Evolutionary conservation across 2,113 vertebrate genomes (phyloP), one percentile per base, ranked within the genome.

Genomic region (Leptocoma aspasia): DNA sequence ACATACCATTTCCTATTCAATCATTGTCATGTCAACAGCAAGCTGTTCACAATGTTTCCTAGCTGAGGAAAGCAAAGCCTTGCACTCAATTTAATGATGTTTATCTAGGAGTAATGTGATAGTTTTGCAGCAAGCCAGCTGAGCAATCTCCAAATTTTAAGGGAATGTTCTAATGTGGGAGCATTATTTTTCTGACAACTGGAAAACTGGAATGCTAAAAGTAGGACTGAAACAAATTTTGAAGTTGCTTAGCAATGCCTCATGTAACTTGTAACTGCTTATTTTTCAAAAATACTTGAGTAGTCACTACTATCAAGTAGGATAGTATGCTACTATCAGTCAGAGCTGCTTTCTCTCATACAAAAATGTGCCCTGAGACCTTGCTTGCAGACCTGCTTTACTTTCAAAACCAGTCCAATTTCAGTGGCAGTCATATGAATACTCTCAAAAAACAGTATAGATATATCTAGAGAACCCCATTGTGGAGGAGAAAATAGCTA

Each of bases 71-170:
- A 94, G 44, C 39, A 70, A 85, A 91, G 50, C 39, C 37, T 44
- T 57, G 27, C 37, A 15, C 64, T 72, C 30, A 47, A 24, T 69
- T 82, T 86, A 82, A 77, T 49, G 59, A 50, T 79, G 47, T 92
- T 94, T 96, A 65, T 69, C 57, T 82, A 68, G 13, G 39, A 31
- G 50, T 59, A 92, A 95, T 12, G 21, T 44, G 63, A 86, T 39
- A 66, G 68, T 57, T 94, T 76, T 92, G 18, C 45, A 83, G n/a
- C 26, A 88, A 75, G 75, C 53, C 90, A 96, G 63, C 45, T 92
- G 79, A 96, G 28, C 63, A 69, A 70, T 49, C n/a, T 90, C 71
- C 76, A 90, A 2, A 65, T 83, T 73, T 77, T 77, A 82, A 57
- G 50, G 21, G 42, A 90, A 93, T 63, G 30, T 77, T 88, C 42